Conservation (phyloP, 2,888 invertebrate species). For the Nematopogon swammerdamellus region DNA sequence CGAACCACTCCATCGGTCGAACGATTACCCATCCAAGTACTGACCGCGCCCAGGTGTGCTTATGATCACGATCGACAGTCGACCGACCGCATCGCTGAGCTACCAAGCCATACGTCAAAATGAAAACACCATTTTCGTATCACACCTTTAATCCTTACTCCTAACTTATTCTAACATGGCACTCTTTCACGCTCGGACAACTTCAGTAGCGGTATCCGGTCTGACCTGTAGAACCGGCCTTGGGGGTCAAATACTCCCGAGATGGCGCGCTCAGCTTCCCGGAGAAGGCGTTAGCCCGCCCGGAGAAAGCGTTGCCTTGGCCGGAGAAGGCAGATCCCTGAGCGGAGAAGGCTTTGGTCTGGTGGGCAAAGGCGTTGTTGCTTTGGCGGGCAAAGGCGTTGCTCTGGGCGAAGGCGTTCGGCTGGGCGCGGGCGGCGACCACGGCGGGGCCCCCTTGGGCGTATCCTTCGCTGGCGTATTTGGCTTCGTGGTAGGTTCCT, state of each 20-base stretch:
- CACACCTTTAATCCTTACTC: background rate
- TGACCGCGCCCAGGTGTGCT: too few relatives aligned
- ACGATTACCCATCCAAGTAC: too few relatives aligned
- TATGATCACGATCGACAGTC: too few relatives aligned
- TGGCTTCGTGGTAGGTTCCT: constrained; percentile 41
- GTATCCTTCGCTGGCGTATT: constrained; percentile 17
- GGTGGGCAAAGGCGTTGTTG: background rate
- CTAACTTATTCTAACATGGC: background rate
- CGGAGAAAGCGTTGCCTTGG: background rate
- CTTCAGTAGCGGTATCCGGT: constrained; percentile 22
- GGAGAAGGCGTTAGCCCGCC: background rate
- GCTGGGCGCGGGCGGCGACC: constrained; percentile 22
- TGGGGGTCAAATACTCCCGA: constrained; percentile 20
- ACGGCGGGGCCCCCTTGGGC: constrained; percentile 17
- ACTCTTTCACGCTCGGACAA: background rate
- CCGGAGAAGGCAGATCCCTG: background rate
- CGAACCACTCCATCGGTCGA: too few relatives aligned
- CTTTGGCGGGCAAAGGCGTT: background rate
- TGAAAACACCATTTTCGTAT: too few relatives aligned
- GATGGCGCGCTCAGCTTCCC: constrained; percentile 14
- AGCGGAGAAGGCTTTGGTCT: background rate
- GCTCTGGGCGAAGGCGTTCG: background rate
- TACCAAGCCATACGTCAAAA: too few relatives aligned
- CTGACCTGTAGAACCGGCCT: constrained; percentile 16
- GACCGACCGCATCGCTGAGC: too few relatives aligned